phyloP scores from a whole-genome alignment of 1,140 invertebrate species.

The Condylostylus longicornis region DNA sequence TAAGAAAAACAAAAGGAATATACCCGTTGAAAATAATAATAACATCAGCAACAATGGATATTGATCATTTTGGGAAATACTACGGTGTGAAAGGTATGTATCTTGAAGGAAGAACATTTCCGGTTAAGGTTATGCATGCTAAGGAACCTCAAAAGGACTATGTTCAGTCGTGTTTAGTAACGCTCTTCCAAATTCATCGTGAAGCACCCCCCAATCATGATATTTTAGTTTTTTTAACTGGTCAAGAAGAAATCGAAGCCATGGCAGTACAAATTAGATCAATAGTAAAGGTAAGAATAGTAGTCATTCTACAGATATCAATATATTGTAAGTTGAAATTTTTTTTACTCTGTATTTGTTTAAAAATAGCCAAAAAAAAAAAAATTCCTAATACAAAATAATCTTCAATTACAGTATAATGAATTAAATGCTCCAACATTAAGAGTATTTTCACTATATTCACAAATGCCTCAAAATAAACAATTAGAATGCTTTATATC shows the following conservation, averaged over 20 bases:
- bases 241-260: slow-evolving; percentile 95
- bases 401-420: slow-evolving; percentile 1
- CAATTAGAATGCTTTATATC: slow-evolving; percentile 66
- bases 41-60: slow-evolving; percentile 93
- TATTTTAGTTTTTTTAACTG: slow-evolving; percentile 94
- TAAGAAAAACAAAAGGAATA: slow-evolving; percentile 44
- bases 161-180: slow-evolving; percentile 60
- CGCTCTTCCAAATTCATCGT: slow-evolving; percentile 83
- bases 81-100: slow-evolving; percentile 79
- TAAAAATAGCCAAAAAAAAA: background rate
- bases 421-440: slow-evolving; percentile 32
- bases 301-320: background rate
- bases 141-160: slow-evolving; percentile 72
- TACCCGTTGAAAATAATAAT: slow-evolving; percentile 59
- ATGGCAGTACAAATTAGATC: slow-evolving; percentile 60
- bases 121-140: slow-evolving; percentile 66
- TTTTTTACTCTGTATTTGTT: background rate
- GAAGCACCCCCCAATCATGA: slow-evolving; percentile 64
- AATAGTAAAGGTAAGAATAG: slow-evolving; percentile 44
- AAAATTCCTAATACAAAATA: background rate
- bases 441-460: slow-evolving; percentile 67
- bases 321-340: background rate
- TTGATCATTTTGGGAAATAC: slow-evolving; percentile 81
- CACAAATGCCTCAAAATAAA: slow-evolving; percentile 57
- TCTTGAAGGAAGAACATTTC: slow-evolving; percentile 75